phyloP scores from a whole-genome alignment of 1,140 invertebrate species.

The Drosophila pallidifrons region DNA sequence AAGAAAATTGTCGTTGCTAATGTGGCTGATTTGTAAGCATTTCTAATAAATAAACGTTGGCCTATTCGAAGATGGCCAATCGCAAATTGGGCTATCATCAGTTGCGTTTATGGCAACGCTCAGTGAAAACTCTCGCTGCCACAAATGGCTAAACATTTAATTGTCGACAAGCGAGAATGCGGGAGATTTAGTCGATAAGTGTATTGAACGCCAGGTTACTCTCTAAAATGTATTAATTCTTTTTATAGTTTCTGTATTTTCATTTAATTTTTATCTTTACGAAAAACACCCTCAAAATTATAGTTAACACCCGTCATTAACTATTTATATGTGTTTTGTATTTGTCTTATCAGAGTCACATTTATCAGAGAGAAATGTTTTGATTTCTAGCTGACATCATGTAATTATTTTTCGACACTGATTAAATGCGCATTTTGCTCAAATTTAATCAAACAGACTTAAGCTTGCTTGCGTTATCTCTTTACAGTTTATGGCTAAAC shows the following conservation, averaged over 20 bases:
- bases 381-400: conserved; percentile 66
- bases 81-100: conserved; percentile 13
- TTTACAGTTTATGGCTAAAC: neutral
- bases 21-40: conserved; percentile 56
- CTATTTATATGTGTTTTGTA: conserved; percentile 3
- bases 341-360: conserved; percentile 8
- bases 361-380: conserved; percentile 20
- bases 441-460: neutral
- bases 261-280: neutral
- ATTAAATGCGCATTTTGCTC: conserved; percentile 42
- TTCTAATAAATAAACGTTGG: conserved; percentile 48
- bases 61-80: conserved; percentile 14
- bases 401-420: conserved; percentile 72
- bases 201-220: neutral
- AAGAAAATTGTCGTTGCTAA: conserved; percentile 59
- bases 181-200: neutral
- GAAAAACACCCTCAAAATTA: neutral
- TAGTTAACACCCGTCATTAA: conserved; percentile 10
- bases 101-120: conserved; percentile 11
- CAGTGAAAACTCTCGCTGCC: conserved; percentile 18
- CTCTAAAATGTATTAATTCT: neutral
- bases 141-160: conserved; percentile 5
- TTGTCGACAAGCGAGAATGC: conserved; percentile 8
- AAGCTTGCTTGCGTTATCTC: neutral
- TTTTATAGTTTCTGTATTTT: neutral